Evolutionary conservation across 2,888 invertebrate genomes (phyloP), one percentile per base, ranked within the genome.

Genomic region (Pseudoips prasinana): DNA sequence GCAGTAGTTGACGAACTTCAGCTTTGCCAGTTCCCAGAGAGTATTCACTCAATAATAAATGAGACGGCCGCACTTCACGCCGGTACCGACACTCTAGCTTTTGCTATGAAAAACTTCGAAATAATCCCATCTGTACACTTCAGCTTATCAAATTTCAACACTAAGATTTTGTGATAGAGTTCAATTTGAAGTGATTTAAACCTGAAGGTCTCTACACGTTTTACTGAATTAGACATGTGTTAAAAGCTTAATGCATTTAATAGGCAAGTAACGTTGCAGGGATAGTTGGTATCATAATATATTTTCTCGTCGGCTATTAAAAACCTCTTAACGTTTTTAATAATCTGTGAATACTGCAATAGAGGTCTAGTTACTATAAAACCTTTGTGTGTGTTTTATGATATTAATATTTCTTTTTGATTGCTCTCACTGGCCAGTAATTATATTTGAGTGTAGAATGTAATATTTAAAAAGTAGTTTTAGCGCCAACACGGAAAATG

Each of bases 21-120:
- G n/a, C n/a, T n/a, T n/a, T 44, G 33, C 47, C 53, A 66, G 65
- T 64, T 70, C 64, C 61, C 65, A 67, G 69, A 78, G 73, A 76
- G n/a, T n/a, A 82, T 79, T 69, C 70, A 60, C 63, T 88, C 75
- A 88, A 88, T 88, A 87, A 86, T 88, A 88, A 80, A 89, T 85
- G 82, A 83, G 82, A 78, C 72, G 79, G 76, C 73, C 79, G 70
- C 82, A 85, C 84, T 86, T 85, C 73, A 66, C 77, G 75, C 81
- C 73, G 65, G 63, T 62, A 66, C 80, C 73, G 70, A 78, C 84
- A 81, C n/a, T n/a, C 82, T 64, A 70, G 73, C 73, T 72, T 63
- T 64, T 60, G 59, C 66, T 58, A 61, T 60, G 64, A 64, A 73
- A 70, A 70, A 79, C 67, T 72, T 75, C 55, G 53, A 58, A 71